Evolutionary conservation across 2,797 vertebrate genomes (phyloP), one percentile per base, ranked within the genome.

Genomic region (Bradypus variegatus): DNA sequence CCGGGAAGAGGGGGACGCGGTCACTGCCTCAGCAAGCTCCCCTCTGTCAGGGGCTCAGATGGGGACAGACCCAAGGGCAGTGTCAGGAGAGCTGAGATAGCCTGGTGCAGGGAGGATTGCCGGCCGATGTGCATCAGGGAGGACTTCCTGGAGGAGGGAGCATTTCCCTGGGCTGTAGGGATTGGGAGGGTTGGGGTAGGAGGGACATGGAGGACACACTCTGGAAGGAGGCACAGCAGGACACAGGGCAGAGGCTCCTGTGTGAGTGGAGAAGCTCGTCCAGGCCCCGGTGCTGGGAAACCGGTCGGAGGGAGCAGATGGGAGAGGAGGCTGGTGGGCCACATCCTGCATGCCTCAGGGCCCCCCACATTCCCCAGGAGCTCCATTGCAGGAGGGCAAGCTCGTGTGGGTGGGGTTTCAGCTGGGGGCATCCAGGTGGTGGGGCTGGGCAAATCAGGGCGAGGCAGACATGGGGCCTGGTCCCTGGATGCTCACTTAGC

Each of bases 241-340:
- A 29, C 38, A 16, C 1, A 2, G 12, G 18, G 29, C 8, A 2
- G 6, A 12, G 55, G 33, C 2, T 4, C 4, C 3, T 12, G 2
- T 6, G 31, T 67, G 29, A 14, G 13, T 65, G 64, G 64, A 27
- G 38, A 58, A 58, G 58, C 21, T 23, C 21, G 58, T 8, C 58
- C 16, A 31, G 70, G 45, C 8, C 8, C n/a, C 10, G 3, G 25
- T 15, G 58, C 70, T 81, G 69, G 45, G 48, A 58, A 18, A 60
- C 60, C 62, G 67, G 27, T 29, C 2, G 2, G 73, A 27, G 23
- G 58, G 58, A 21, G 58, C 16, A 18, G 48, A 3, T 1, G 6
- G 65, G n/a, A 4, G 25, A 72, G 31, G 33, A 38, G 8, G 11
- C 50, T 48, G 60, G 21, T 8, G 70, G 25, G 36, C 27, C 5